Conservation (phyloP, 2,888 invertebrate genomes). For the Myopa tessellatipennis region DNA sequence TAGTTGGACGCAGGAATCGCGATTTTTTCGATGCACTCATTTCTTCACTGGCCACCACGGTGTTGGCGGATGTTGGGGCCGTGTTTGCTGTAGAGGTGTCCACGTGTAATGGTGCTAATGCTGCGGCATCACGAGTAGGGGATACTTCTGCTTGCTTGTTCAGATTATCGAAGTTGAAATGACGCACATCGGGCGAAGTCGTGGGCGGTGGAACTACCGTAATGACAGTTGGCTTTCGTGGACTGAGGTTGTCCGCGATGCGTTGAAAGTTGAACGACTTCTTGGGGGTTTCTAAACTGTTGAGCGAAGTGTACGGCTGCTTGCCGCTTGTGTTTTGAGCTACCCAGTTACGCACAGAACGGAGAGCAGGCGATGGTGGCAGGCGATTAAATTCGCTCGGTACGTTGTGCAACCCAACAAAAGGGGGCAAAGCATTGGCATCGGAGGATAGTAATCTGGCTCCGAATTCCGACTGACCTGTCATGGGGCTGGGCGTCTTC, state of each 20-base stretch:
- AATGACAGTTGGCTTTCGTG: conserved; percentile 52
- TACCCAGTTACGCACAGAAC: conserved; percentile 56
- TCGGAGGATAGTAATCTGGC: conserved; percentile 32
- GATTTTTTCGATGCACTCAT: conserved; percentile 65
- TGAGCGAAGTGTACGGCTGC: conserved; percentile 23
- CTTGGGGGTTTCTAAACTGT: conserved; percentile 49
- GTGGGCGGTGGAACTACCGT: neutral
- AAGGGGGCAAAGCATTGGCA: conserved; percentile 58
- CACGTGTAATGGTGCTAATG: conserved; percentile 61
- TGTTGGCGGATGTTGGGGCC: neutral
- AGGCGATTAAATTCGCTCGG: conserved; percentile 63
- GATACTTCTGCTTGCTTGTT: conserved; percentile 46
- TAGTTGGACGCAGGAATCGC: conserved; percentile 84
- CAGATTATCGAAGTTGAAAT: conserved; percentile 63
- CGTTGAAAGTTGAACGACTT: conserved; percentile 66
- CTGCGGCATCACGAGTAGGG: conserved; percentile 39
- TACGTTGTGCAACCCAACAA: conserved; percentile 62
- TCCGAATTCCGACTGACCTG: neutral
- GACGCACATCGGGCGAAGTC: conserved; percentile 58
- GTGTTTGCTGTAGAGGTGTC: conserved; percentile 52
- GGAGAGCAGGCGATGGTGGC: conserved; percentile 60
- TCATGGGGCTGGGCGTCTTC: conserved; percentile 59
- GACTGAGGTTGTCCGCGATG: conserved; percentile 66
- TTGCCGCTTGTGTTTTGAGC: neutral
- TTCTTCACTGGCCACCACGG: conserved; percentile 64